Percentiles rank a stretch among this genome's conserved stretches.
These are phyloP conservation scores for Cebidichthys violaceus DNA, from an alignment of 2,113 vertebrate species.

Conservation along the genomic window DNA sequence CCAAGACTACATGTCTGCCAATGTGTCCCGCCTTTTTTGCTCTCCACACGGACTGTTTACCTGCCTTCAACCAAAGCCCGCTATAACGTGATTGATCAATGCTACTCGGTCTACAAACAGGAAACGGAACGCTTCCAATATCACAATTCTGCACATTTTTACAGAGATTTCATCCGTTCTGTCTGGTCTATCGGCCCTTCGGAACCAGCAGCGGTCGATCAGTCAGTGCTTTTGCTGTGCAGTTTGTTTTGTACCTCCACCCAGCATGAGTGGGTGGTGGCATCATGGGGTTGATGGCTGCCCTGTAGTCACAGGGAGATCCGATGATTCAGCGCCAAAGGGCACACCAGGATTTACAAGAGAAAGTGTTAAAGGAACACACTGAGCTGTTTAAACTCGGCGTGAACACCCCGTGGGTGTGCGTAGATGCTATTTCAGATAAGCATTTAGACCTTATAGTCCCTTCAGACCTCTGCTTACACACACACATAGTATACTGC, in stretches of 20 bases:
- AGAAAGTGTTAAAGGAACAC: neutral
- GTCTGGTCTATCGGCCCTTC: neutral
- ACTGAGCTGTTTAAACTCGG: neutral
- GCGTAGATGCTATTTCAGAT: neutral
- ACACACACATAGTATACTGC: neutral
- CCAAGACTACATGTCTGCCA: too few relatives aligned
- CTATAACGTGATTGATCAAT: too few relatives aligned
- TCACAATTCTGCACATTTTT: too few relatives aligned
- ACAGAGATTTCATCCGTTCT: neutral
- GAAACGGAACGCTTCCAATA: too few relatives aligned
- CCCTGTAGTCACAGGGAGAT: neutral
- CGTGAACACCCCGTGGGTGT: neutral
- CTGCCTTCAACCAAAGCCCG: too few relatives aligned
- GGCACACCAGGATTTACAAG: neutral
- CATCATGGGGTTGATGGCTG: neutral
- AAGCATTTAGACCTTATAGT: neutral
- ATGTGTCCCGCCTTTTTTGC: too few relatives aligned
- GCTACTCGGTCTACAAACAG: too few relatives aligned
- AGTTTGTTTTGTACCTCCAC: neutral
- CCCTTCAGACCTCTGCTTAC: neutral
- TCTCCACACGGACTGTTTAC: too few relatives aligned
- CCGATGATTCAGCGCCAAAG: neutral
- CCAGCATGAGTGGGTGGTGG: neutral
- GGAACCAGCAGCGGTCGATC: neutral
- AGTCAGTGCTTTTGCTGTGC: neutral